A percentile compares a stretch with the other conserved stretches of the same genome.
Conservation (phyloP, 2,113 vertebrate species). For the Larimichthys crocea region DNA sequence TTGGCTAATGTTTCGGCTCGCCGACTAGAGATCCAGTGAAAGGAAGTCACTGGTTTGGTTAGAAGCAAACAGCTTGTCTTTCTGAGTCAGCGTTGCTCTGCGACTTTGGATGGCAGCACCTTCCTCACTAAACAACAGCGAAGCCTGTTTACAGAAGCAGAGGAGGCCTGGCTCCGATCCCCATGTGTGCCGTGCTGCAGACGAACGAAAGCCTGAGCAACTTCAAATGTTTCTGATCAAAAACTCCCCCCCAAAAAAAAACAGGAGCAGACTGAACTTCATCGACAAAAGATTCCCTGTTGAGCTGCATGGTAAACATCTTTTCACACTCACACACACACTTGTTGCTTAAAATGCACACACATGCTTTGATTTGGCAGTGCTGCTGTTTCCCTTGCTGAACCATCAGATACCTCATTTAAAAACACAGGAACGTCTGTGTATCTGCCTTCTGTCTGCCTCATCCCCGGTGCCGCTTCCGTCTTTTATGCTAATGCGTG, state of each 20-base stretch:
- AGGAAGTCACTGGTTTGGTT: constrained; percentile 13
- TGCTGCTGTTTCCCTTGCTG: neutral
- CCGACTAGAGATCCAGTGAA: constrained; percentile 12
- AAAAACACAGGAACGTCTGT: constrained; percentile 47
- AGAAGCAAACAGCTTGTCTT: constrained; percentile 41
- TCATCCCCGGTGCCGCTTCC: constrained; percentile 28
- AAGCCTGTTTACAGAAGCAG: constrained; percentile 45
- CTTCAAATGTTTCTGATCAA: constrained; percentile 41
- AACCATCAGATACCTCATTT: constrained; percentile 60
- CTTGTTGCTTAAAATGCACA: constrained; percentile 50
- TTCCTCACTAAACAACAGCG: constrained; percentile 36
- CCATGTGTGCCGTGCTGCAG: neutral
- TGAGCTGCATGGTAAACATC: constrained; percentile 38
- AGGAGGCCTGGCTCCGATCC: neutral
- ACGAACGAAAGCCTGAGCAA: constrained; percentile 19
- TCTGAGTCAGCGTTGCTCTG: constrained; percentile 17
- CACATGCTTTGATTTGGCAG: constrained; percentile 50
- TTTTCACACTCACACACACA: constrained; percentile 20
- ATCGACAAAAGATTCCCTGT: constrained; percentile 25
- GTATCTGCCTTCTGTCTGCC: constrained; percentile 27
- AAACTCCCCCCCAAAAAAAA: neutral
- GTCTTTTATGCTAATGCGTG: constrained; percentile 64
- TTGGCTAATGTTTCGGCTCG: constrained; percentile 13
- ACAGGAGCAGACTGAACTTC: constrained; percentile 17
- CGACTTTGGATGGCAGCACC: constrained; percentile 22